Conservation (phyloP, 2,797 vertebrate species). For the Syngnathus acus region DNA sequence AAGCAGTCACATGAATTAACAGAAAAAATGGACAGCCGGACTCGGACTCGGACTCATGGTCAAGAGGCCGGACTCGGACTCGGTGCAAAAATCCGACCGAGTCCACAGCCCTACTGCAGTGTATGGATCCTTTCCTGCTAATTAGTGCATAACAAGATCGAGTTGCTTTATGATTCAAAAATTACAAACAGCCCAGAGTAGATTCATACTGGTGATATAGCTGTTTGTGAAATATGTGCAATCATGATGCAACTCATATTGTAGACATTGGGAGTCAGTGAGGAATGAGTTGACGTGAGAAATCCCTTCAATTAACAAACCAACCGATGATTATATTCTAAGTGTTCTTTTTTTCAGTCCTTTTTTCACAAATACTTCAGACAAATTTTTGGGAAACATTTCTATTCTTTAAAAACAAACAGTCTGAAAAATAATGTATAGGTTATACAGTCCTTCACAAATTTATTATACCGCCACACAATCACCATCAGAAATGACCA, state of each 20-base stretch:
- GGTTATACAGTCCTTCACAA: neutral
- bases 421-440: neutral
- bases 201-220: neutral
- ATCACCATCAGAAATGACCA: too few species aligned
- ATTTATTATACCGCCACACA: neutral
- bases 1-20: too few species aligned
- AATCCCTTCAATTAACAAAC: too few species aligned
- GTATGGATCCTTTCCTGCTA: neutral
- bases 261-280: too few species aligned
- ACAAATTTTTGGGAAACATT: neutral
- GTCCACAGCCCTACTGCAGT: neutral
- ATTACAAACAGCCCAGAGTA: neutral
- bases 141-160: neutral
- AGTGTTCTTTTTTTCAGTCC: too few species aligned
- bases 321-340: too few species aligned
- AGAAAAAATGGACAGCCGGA: too few species aligned
- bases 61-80: too few species aligned
- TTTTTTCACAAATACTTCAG: neutral
- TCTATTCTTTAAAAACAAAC: neutral
- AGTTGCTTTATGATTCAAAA: neutral
- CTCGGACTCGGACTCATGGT: too few species aligned
- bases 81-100: too few species aligned
- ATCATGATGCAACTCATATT: neutral
- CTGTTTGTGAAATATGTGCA: slow-evolving; percentile 9
- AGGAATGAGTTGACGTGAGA: too few species aligned